Conservation (phyloP, 2,888 invertebrate genomes). For the Dryobotodes eremita region DNA sequence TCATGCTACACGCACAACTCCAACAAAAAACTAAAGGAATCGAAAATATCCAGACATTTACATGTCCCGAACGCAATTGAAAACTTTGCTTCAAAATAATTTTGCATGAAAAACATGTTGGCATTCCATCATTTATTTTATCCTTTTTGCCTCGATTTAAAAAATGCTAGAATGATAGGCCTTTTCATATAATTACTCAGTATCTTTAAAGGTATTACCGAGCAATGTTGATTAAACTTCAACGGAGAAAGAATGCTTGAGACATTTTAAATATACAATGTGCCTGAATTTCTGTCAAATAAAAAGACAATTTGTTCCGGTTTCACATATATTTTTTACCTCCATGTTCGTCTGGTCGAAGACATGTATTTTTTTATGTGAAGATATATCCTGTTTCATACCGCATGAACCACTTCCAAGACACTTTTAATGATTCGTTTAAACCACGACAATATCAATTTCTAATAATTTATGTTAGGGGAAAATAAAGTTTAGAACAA, state of each 20-base stretch:
- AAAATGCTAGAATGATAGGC: slow-evolving; percentile 28
- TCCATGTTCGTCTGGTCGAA: slow-evolving; percentile 43
- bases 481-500: background rate
- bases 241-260: slow-evolving; percentile 47
- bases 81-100: slow-evolving; percentile 13
- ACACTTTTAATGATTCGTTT: slow-evolving; percentile 75
- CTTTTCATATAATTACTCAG: slow-evolving; percentile 41
- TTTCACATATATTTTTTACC: slow-evolving; percentile 45
- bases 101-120: slow-evolving; percentile 19
- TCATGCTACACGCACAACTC: slow-evolving; percentile 30
- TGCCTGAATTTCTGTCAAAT: slow-evolving; percentile 49
- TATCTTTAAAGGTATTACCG: slow-evolving; percentile 53
- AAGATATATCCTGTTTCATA: slow-evolving; percentile 63
- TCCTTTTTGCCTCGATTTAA: background rate
- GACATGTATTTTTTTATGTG: slow-evolving; percentile 50
- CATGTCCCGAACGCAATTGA: background rate
- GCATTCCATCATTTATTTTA: slow-evolving; percentile 1
- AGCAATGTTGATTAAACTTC: slow-evolving; percentile 53
- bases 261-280: slow-evolving; percentile 40
- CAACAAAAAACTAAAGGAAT: slow-evolving; percentile 42
- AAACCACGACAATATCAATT: slow-evolving; percentile 56
- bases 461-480: slow-evolving; percentile 14
- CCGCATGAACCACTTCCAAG: slow-evolving; percentile 69
- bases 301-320: slow-evolving; percentile 53
- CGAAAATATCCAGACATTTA: slow-evolving; percentile 22